Conservation (phyloP, 2,888 invertebrate genomes). For the Pristionchus entomophagus region DNA sequence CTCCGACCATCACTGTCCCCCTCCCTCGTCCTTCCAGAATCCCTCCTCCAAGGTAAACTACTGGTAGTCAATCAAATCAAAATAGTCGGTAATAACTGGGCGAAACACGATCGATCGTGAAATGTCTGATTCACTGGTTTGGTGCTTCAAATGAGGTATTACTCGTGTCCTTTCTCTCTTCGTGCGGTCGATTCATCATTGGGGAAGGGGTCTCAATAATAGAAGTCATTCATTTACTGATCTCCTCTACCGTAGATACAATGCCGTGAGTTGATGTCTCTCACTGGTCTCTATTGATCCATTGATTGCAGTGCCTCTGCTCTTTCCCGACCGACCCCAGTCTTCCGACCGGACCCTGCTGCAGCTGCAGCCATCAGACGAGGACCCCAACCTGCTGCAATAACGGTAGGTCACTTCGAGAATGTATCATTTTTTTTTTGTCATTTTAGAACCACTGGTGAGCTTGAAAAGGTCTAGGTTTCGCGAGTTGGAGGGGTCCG, state of each 20-base stretch:
- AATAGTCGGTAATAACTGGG: no score
- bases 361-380: not conserved
- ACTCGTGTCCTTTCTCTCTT: not conserved
- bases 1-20: not conserved
- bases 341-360: conserved; percentile 1
- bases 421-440: not conserved
- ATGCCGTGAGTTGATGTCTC: not conserved
- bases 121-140: no score
- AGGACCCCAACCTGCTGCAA: not conserved
- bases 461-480: no score
- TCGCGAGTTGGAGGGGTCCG: no score
- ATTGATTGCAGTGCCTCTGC: not conserved
- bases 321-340: not conserved
- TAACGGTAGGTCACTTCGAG: not conserved
- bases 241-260: not conserved
- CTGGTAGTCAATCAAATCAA: no score
- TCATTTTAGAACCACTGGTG: not conserved
- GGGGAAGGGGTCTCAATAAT: not conserved
- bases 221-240: not conserved
- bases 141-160: no score
- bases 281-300: not conserved
- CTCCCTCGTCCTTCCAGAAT: not conserved
- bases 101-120: no score
- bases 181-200: not conserved
- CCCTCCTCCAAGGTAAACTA: not conserved